These are phyloP conservation scores for Leontopithecus rosalia DNA, from an alignment of 2,797 vertebrate species.

Conservation along the genomic window DNA sequence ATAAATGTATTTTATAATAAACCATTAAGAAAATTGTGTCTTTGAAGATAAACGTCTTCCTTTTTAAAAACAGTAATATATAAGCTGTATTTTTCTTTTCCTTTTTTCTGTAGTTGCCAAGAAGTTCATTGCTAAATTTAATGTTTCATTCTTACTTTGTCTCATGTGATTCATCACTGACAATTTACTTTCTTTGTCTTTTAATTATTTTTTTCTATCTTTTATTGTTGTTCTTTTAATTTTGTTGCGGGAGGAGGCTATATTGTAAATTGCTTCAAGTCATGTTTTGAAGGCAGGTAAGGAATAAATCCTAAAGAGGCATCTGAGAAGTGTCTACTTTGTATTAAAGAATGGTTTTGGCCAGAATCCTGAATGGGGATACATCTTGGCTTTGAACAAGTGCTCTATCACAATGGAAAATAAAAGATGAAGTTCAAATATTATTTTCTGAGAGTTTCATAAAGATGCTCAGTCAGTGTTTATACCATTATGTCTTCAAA, in stretches of 20 bases:
- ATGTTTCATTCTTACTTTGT: neutral
- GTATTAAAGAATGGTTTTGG: neutral
- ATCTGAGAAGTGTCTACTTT: neutral
- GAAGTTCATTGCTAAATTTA: neutral
- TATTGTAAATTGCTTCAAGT: neutral
- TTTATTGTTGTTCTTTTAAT: neutral
- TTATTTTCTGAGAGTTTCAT: neutral
- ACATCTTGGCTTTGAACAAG: neutral
- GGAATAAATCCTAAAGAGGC: neutral
- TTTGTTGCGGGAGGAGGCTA: neutral
- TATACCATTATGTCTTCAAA: slow-evolving; percentile 1
- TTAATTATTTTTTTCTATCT: neutral
- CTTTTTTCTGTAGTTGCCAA: neutral
- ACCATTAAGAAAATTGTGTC: neutral
- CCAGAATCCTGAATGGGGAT: neutral
- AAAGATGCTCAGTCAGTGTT: slow-evolving; percentile 13
- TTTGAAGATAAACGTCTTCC: neutral
- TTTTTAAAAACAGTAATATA: neutral
- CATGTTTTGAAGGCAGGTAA: neutral
- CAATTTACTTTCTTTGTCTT: neutral
- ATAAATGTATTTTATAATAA: neutral
- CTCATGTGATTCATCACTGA: neutral
- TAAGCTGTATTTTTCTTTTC: neutral
- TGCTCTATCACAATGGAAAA: neutral
- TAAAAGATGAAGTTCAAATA: slow-evolving; percentile 7